Percentiles rank a stretch among this genome's conserved stretches.
Evolutionary conservation across 2,888 invertebrate genomes (phyloP).

Genomic region (Uloborus plumipes): DNA sequence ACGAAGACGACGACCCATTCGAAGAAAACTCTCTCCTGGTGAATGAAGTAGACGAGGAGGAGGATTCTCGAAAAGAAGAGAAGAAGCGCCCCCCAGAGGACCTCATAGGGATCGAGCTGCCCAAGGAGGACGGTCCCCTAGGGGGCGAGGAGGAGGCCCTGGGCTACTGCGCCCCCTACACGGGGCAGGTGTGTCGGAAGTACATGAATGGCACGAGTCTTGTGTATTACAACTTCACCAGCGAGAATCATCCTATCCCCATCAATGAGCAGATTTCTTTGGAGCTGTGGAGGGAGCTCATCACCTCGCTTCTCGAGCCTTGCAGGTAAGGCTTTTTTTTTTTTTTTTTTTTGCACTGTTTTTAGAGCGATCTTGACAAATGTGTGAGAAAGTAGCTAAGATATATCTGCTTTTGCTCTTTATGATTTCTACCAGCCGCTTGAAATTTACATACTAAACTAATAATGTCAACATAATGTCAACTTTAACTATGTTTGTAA

Average conservation of each 20-base stretch:
- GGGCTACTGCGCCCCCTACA: conserved; percentile 89
- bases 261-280: conserved; percentile 87
- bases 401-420: no score
- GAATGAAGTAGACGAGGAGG: conserved; percentile 30
- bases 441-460: no score
- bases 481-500: no score
- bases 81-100: conserved; percentile 34
- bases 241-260: conserved; percentile 78
- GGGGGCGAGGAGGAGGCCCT: conserved; percentile 29
- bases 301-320: conserved; percentile 82
- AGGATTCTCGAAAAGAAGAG: conserved; percentile 6
- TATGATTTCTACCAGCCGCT: no score
- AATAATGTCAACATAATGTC: no score
- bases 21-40: conserved; percentile 18
- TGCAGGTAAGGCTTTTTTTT: conserved; percentile 74
- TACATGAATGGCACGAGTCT: conserved; percentile 76
- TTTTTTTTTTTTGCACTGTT: neutral
- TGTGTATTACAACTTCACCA: conserved; percentile 83
- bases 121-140: conserved; percentile 31
- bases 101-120: conserved; percentile 10
- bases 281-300: conserved; percentile 88
- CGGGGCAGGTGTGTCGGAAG: conserved; percentile 82
- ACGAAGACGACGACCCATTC: neutral
- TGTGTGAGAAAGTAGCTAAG: no score
- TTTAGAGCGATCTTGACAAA: no score